phyloP scores from a whole-genome alignment of 2,113 vertebrate genomes.

The Aptenodytes patagonicus region DNA sequence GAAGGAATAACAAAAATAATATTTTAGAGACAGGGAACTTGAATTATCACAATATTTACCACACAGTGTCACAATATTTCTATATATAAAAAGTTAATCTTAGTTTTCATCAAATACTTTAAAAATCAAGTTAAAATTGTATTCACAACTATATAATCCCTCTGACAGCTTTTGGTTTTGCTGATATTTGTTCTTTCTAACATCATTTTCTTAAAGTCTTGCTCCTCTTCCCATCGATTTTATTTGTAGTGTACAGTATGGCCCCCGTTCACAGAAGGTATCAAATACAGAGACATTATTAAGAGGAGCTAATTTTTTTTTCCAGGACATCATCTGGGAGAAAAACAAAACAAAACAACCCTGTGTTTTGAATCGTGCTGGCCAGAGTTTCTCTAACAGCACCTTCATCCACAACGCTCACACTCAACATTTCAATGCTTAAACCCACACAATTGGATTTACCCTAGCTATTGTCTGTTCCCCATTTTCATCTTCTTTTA shows the following conservation, averaged over 20 bases:
- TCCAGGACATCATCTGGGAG: constrained; percentile 27
- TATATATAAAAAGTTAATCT: constrained; percentile 59
- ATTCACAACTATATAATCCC: constrained; percentile 65
- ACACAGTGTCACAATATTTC: constrained; percentile 59
- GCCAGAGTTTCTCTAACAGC: constrained; percentile 37
- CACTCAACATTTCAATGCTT: not conserved
- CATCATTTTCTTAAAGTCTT: constrained; percentile 4
- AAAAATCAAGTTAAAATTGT: constrained; percentile 63
- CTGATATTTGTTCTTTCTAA: constrained; percentile 65
- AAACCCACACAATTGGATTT: not conserved
- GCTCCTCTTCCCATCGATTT: constrained; percentile 5
- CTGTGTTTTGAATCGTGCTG: constrained; percentile 55
- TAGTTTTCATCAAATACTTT: constrained; percentile 67
- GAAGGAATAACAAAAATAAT: constrained; percentile 58
- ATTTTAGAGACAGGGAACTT: constrained; percentile 53
- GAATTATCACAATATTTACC: constrained; percentile 65
- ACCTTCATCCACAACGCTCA: constrained; percentile 37
- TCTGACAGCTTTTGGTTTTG: constrained; percentile 76
- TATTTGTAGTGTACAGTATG: not conserved
- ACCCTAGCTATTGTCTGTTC: constrained; percentile 40
- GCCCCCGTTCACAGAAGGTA: constrained; percentile 54
- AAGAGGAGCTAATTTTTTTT: constrained; percentile 13
- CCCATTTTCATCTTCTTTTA: constrained; percentile 51
- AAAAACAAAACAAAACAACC: constrained; percentile 27
- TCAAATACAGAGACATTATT: constrained; percentile 27